These are phyloP conservation scores for Lithophane socia DNA, from an alignment of 2,888 invertebrate species.

Conservation along the genomic window DNA sequence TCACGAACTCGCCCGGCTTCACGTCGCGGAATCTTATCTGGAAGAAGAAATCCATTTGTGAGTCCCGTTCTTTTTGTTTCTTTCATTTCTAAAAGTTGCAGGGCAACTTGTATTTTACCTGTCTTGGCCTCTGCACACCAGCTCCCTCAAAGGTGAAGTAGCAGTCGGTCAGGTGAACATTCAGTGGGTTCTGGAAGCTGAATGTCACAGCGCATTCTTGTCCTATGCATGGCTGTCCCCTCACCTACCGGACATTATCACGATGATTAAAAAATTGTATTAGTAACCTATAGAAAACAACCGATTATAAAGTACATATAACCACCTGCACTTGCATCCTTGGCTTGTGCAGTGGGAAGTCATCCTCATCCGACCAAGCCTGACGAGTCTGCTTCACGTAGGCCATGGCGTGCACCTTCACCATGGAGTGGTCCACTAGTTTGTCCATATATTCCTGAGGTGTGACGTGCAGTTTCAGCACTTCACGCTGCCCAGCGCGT, in stretches of 20 bases:
- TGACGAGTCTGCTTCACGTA: slow-evolving; percentile 93
- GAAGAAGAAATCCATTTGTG: slow-evolving; percentile 48
- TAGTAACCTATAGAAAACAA: slow-evolving; percentile 5
- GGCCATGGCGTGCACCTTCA: slow-evolving; percentile 94
- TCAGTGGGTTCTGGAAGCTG: slow-evolving; percentile 93
- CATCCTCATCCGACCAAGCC: slow-evolving; percentile 94
- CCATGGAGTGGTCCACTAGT: slow-evolving; percentile 92
- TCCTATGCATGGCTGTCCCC: slow-evolving; percentile 87
- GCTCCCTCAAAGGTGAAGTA: slow-evolving; percentile 93
- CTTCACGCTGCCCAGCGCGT: slow-evolving; percentile 91
- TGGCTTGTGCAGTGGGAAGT: slow-evolving; percentile 93
- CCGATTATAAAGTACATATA: background rate
- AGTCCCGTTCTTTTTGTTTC: background rate
- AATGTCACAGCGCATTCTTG: slow-evolving; percentile 90
- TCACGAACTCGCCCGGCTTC: slow-evolving; percentile 91
- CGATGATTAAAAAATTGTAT: background rate
- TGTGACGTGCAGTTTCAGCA: slow-evolving; percentile 91
- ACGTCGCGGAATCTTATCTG: slow-evolving; percentile 91
- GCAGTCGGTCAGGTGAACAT: slow-evolving; percentile 91
- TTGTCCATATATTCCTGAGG: slow-evolving; percentile 93
- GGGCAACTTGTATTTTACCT: slow-evolving; percentile 74
- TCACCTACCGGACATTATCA: slow-evolving; percentile 75
- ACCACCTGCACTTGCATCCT: slow-evolving; percentile 91
- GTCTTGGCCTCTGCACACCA: slow-evolving; percentile 91
- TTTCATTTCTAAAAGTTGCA: background rate